These are phyloP conservation scores for Agrochola macilenta DNA, from an alignment of 2,888 invertebrate genomes.

Conservation along the genomic window DNA sequence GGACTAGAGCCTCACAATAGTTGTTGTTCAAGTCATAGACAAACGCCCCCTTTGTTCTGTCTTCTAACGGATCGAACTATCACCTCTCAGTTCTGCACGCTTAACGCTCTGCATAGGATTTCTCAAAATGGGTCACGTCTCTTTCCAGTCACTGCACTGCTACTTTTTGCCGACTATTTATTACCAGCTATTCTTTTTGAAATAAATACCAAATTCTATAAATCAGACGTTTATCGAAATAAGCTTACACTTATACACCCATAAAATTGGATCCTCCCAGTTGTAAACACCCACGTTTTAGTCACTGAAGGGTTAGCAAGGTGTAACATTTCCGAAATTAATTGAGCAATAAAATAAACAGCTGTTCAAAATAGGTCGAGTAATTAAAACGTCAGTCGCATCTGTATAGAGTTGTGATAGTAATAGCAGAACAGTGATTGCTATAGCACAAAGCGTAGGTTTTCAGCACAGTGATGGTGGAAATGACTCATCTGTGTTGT, in stretches of 20 bases:
- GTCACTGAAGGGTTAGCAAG: slow-evolving; percentile 38
- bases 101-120: slow-evolving; percentile 32
- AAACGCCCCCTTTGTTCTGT: slow-evolving; percentile 53
- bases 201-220: neutral
- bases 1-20: slow-evolving; percentile 38
- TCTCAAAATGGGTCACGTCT: slow-evolving; percentile 40
- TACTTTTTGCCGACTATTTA: slow-evolving; percentile 10
- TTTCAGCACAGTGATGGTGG: slow-evolving; percentile 45
- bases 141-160: neutral
- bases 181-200: neutral
- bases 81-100: slow-evolving; percentile 39
- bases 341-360: slow-evolving; percentile 60
- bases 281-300: slow-evolving; percentile 31
- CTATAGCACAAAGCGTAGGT: slow-evolving; percentile 37
- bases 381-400: slow-evolving; percentile 55
- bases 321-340: slow-evolving; percentile 47
- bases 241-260: neutral
- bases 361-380: slow-evolving; percentile 47
- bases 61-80: slow-evolving; percentile 51
- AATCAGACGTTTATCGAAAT: slow-evolving; percentile 26
- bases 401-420: slow-evolving; percentile 31
- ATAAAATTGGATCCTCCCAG: slow-evolving; percentile 31
- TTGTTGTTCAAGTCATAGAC: slow-evolving; percentile 48
- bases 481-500: slow-evolving; percentile 61
- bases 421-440: slow-evolving; percentile 35